Base-by-base conservation (phyloP, 2,888 invertebrate genomes). In the Rotaria macrura region DNA sequence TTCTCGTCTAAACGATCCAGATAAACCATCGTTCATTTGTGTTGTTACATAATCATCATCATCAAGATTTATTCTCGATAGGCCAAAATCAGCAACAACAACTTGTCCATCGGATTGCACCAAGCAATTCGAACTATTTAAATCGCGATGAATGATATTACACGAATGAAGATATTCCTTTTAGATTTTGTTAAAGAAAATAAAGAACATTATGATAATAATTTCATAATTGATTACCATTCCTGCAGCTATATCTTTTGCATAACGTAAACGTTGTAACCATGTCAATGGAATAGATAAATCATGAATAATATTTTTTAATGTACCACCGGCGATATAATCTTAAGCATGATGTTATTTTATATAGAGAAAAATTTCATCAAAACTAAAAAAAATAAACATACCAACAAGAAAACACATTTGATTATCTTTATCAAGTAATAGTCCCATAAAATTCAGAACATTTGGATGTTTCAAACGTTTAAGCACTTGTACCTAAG, bases 41-140 rank as follows among this genome's bases (percentile, higher is more conserved):
- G 40, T 25, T 79, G 25, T 3, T 25, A n/a, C 43, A 43, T 79
- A 40, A 14, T 79, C 79, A 43, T 79, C 79, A 79, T 79, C 79
- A 14, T 79, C 79, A n/a, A 79, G 43, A 79, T 79, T 90, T 49
- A 92, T 91, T 85, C 96, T 93, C 0, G 96, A 96, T 87, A 97
- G 92, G 0, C 97, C 97, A 91, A 97, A 97, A 92, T 97, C 97
- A 2, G 97, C 97, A 34, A 97, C 96, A 49, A 97, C 95, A 17
- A 95, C 94, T 89, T 94, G 94, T 91, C 96, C 95, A 93, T 94
- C 89, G n/a, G 65, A 34, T 38, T 85, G 52, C 7, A 86, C 95
- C 88, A 97, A 93, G 91, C 96, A 97, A 92, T 97, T 97, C 91
- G 96, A 94, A 47, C 96, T 96, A 92, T 96, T 97, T 89, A 97